Base-by-base conservation (phyloP, 2,113 vertebrate genomes). In the Pseudorasbora parva region DNA sequence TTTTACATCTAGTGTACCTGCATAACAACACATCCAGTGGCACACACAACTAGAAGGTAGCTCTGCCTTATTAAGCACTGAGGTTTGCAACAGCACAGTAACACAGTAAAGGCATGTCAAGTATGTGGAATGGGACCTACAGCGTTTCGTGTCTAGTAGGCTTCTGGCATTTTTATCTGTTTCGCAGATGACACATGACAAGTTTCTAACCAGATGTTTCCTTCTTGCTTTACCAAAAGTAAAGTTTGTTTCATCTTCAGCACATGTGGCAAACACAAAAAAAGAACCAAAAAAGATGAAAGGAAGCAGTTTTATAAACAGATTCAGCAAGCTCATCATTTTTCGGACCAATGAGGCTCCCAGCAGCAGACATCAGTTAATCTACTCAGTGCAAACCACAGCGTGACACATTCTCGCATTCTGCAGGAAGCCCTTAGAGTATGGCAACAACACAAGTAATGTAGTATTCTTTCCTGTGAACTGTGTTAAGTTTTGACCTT, bases 401-500 rank as follows among this genome's bases (percentile, higher is more conserved):
- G 91, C 91, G 91, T 93, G 92, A 93, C 92, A 94, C 86, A 90
- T 90, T 90, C 88, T 88, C 80, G 83, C 82, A 81, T 90, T 89
- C 88, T 83, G 49, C 51, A 86, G 87, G 85, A 91, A 93, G 90
- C 90, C 91, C 92, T 90, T 86, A 81, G 45, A 85, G 84, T 84
- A 80, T 76, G 76, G 74, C 85, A 76, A 85, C 84, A 88, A 88
- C 91, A 87, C 87, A 81, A 88, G 83, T 88, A 89, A 88, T 87
- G 86, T 69, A 51, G 87, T 87, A 85, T 84, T 86, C 91, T 91
- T 92, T 90, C 86, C 82, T 86, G 86, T 87, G 83, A 92, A 92
- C 91, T 89, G 88, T 93, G 90, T 88, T 92, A 93, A 89, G 89
- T 82, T 89, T 89, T 92, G 91, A 95, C 94, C 93, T 93, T 92